phyloP scores from a whole-genome alignment of 1,140 invertebrate species.

The Holotrichia oblita region DNA sequence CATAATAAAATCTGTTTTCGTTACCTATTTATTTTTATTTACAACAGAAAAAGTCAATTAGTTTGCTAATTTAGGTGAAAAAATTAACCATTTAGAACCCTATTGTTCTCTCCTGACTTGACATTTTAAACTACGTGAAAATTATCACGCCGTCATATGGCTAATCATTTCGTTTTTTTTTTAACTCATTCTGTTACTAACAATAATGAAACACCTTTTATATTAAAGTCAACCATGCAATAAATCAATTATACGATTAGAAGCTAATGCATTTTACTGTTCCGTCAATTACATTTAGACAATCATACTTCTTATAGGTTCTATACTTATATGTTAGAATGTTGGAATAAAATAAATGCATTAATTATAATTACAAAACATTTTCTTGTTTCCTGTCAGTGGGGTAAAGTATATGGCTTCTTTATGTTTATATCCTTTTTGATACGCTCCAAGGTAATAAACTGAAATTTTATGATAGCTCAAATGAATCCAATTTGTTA shows the following conservation, averaged over 20 bases:
- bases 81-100: too few species aligned
- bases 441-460: not conserved
- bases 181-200: not conserved
- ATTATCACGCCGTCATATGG: too few species aligned
- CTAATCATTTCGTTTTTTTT: not conserved
- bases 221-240: not conserved
- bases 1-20: too few species aligned
- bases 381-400: not conserved
- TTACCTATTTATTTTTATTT: too few species aligned
- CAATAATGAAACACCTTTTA: not conserved
- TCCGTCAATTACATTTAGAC: not conserved
- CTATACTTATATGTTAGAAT: not conserved
- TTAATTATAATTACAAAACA: conserved; percentile 18
- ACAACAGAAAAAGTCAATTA: too few species aligned
- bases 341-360: not conserved
- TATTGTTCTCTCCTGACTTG: too few species aligned
- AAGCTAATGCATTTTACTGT: not conserved
- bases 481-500: not conserved
- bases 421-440: not conserved
- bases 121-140: too few species aligned
- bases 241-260: not conserved
- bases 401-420: not conserved
- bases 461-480: not conserved
- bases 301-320: not conserved
- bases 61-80: too few species aligned